These are phyloP conservation scores for Sturnus vulgaris DNA, from an alignment of 2,113 vertebrate species.

Conservation along the genomic window DNA sequence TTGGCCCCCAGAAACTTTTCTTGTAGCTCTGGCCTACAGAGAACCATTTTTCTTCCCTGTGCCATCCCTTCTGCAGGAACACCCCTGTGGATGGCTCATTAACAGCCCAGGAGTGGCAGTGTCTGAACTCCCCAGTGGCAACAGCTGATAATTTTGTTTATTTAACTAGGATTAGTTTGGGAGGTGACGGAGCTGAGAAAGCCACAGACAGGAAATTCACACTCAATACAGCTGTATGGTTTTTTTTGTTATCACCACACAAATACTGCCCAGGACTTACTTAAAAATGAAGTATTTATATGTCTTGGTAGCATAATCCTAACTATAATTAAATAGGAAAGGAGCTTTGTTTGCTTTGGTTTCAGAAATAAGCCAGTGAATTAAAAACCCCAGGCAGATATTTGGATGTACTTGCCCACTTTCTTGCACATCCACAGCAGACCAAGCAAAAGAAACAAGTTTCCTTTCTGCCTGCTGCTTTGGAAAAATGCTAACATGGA, in stretches of 20 bases:
- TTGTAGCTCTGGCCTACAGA: no score
- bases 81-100: not conserved
- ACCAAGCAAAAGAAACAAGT: not conserved
- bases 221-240: not conserved
- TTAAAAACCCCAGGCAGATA: not conserved
- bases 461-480: not conserved
- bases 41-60: not conserved
- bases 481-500: not conserved
- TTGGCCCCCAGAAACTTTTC: not conserved
- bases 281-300: not conserved
- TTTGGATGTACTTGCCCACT: not conserved
- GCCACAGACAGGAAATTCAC: not conserved
- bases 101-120: not conserved
- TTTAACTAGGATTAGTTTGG: not conserved
- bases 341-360: not conserved
- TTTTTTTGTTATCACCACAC: not conserved
- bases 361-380: not conserved
- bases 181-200: not conserved
- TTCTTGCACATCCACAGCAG: not conserved
- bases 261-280: not conserved
- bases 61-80: not conserved
- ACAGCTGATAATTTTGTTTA: not conserved
- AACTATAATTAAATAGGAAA: not conserved
- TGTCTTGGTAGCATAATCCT: not conserved
- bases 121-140: not conserved